Evolutionary conservation across 2,888 invertebrate species (phyloP), one percentile per base, ranked within the genome.

Genomic region (Eulithis prunata): DNA sequence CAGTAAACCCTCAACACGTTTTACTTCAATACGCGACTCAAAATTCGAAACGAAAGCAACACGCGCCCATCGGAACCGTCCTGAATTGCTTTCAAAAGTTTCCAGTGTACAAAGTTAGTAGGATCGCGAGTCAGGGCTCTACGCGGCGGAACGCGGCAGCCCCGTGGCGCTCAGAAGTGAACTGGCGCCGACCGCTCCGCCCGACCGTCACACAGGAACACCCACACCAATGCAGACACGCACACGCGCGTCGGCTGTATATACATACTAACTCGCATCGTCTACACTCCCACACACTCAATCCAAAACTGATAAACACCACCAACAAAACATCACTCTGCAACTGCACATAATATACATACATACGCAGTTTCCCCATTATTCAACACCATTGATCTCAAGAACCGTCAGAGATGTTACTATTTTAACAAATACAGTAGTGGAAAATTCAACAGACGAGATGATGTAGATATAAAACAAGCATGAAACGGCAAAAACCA

Each of bases 81-180:
- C 79, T 79, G 82, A 82, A 85, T 83, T 84, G 85, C 83, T 86
- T 84, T 86, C 82, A 91, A 93, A 93, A 93, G 92, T 93, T 93
- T 93, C 93, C 92, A 91, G 88, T 89, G 84, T 82, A 90, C 88
- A 91, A 93, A 93, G 89, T 92, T 91, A 81, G 78, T 82, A 78
- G 82, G 86, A 88, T 90, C 91, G 91, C 85, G 90, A 88, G 78
- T 77, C 76, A 81, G 85, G 84, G 85, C 82, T 85, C 82, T 76
- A 84, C 87, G 84, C 89, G 86, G 69, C 81, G 76, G 76, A 81
- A 78, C 90, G 86, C 88, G 86, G 84, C 87, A 86, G 76, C 88
- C 90, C 85, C 86, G 84, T 87, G 82, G 84, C 90, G 90, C 80
- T 90, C 86, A 78, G 85, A 84, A 85, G 79, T 84, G 83, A 85